A percentile compares a stretch with the other conserved stretches of the same genome.
Evolutionary conservation across 2,888 invertebrate genomes (phyloP).

Genomic region (Poecilus cupreus): DNA sequence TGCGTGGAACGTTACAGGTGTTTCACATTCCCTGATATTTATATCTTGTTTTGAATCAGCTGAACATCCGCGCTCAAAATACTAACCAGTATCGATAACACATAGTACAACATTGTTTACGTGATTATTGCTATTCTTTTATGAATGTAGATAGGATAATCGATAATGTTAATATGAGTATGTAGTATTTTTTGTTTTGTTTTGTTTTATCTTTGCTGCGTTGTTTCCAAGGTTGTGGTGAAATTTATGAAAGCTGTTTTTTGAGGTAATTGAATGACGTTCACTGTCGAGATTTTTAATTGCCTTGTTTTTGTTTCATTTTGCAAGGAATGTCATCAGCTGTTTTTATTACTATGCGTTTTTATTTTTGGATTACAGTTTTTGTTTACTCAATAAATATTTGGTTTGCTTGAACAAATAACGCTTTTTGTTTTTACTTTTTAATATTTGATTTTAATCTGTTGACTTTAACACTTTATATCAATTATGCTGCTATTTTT

Average conservation of each 20-base stretch:
- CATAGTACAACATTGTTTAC: not conserved
- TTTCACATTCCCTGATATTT: not conserved
- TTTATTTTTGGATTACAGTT: slow-evolving; percentile 9
- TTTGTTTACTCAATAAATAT: slow-evolving; percentile 2
- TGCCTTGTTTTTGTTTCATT: not conserved
- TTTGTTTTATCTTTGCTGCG: not conserved
- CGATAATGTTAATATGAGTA: too few relatives aligned
- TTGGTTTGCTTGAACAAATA: slow-evolving; percentile 1
- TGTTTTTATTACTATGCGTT: not conserved
- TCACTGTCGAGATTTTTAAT: not conserved
- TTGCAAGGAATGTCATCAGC: not conserved
- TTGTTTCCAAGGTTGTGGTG: not conserved
- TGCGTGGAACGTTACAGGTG: not conserved
- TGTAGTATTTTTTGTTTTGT: not conserved
- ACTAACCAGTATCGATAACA: not conserved
- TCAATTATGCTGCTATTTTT: not conserved
- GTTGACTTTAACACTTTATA: slow-evolving; percentile 9
- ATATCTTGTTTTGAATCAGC: not conserved
- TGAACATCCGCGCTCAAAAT: not conserved
- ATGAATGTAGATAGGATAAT: not conserved
- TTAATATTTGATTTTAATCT: not conserved
- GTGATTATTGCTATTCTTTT: not conserved
- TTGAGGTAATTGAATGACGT: not conserved
- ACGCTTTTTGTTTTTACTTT: slow-evolving; percentile 2
- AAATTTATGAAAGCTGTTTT: not conserved